Base-by-base conservation (phyloP, 2,797 vertebrate species). In the Hydrolagus colliei region DNA sequence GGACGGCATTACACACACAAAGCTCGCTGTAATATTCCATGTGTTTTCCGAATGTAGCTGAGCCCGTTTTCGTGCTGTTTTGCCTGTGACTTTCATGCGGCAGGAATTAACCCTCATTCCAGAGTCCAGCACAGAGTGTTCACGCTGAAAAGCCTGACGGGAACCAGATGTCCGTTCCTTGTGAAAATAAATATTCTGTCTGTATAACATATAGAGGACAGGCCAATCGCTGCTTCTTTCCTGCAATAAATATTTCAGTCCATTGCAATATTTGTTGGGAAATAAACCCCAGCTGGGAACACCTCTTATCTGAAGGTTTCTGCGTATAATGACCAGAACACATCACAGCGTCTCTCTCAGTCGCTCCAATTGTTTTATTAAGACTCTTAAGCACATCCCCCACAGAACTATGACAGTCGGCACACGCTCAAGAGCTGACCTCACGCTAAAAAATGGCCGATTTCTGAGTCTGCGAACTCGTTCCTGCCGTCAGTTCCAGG, bases 121-220 rank as follows among this genome's bases (percentile, higher is more conserved):
- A 84, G 68, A 71, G 41, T 84, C 63, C 18, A 20, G 63, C 12
- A 67, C 79, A 84, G 79, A 71, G 27, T 67, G 68, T 27, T 68
- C 65, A 14, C 62, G 79, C 63, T 84, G 79, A 84, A 65, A 84
- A 68, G 41, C 41, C 32, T 84, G 79, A 71, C 68, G 79, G 16
- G 68, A 84, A 84, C 79, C 79, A 84, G 79, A 84, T 84, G 79
- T 84, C 68, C 41, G 41, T 77, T 84, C 41, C 79, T 84, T 84
- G 79, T 84, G 63, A 71, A 68, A 84, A 84, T 84, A 84, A 84
- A 84, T 84, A 84, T 84, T 84, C 27, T 84, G 79, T 84, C 65
- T 71, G 65, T 68, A 63, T 71, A 84, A 71, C 68, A 65, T 84
- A 84, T 18, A 71, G 79, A 11, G 52, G 67, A 84, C 68, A 84